Evolutionary conservation across 1,140 invertebrate species (phyloP).

Genomic region (Archivesica marissinica): DNA sequence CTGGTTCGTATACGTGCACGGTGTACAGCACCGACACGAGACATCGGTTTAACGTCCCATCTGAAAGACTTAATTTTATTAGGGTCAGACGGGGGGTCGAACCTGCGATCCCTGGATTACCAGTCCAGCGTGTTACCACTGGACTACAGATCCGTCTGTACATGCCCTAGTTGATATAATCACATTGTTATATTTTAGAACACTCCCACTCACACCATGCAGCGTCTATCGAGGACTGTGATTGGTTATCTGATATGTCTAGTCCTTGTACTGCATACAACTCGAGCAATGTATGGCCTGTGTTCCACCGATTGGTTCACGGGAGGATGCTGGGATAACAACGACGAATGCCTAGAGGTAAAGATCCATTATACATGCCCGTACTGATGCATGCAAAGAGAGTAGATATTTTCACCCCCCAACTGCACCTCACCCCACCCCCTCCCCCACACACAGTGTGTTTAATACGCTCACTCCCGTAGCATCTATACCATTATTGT

Average conservation of each 20-base stretch:
- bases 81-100: no score
- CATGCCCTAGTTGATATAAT: no score
- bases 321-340: neutral
- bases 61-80: no score
- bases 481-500: neutral
- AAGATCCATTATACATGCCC: neutral
- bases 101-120: no score
- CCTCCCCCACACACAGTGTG: neutral
- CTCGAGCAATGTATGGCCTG: slow-evolving; percentile 29
- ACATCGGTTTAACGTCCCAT: no score
- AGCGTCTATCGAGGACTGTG: neutral
- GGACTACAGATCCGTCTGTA: no score
- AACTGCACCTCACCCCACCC: neutral
- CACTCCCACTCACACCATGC: no score
- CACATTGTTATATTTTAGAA: no score
- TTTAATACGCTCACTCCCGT: neutral
- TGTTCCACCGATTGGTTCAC: slow-evolving; percentile 33
- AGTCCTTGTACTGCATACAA: neutral
- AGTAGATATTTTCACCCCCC: neutral
- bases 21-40: no score
- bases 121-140: no score
- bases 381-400: neutral
- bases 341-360: slow-evolving; percentile 28
- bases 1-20: no score
- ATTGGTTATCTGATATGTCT: neutral